A percentile compares a stretch with the other conserved stretches of the same genome.
Conservation (phyloP, 2,113 vertebrate species). For the Microcebus tavaratra region DNA sequence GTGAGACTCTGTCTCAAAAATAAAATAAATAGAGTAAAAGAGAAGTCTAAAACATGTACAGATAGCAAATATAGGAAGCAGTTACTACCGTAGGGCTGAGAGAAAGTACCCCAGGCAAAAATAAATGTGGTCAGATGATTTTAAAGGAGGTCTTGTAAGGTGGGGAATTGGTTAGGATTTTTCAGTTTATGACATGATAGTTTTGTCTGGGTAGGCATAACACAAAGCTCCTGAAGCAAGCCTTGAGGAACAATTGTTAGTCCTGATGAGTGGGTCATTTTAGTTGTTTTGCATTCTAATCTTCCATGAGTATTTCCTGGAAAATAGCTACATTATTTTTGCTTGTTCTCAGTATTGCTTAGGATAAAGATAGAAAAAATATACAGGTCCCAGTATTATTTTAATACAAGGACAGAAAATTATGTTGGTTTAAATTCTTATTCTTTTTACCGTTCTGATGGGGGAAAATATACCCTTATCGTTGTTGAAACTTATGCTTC, state of each 20-base stretch:
- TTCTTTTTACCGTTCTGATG: background rate
- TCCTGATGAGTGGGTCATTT: background rate
- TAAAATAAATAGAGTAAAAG: background rate
- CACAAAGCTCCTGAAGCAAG: background rate
- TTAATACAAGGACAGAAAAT: background rate
- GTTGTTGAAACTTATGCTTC: background rate
- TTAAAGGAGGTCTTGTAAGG: background rate
- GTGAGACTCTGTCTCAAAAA: too few species aligned
- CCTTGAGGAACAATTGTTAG: background rate
- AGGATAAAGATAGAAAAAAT: background rate
- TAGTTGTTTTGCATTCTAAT: background rate
- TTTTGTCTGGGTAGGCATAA: background rate
- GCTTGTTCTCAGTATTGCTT: background rate
- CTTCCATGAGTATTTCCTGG: background rate
- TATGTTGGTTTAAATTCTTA: background rate
- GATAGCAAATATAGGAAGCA: background rate
- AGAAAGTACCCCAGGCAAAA: background rate
- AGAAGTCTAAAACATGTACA: background rate
- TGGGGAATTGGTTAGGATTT: background rate
- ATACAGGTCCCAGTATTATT: background rate
- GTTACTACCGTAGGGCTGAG: background rate
- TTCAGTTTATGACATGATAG: background rate
- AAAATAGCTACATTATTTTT: background rate
- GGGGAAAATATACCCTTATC: background rate
- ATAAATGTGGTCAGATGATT: background rate